These are phyloP conservation scores for Sapayoa aenigma DNA, from an alignment of 2,113 vertebrate genomes.

Conservation along the genomic window DNA sequence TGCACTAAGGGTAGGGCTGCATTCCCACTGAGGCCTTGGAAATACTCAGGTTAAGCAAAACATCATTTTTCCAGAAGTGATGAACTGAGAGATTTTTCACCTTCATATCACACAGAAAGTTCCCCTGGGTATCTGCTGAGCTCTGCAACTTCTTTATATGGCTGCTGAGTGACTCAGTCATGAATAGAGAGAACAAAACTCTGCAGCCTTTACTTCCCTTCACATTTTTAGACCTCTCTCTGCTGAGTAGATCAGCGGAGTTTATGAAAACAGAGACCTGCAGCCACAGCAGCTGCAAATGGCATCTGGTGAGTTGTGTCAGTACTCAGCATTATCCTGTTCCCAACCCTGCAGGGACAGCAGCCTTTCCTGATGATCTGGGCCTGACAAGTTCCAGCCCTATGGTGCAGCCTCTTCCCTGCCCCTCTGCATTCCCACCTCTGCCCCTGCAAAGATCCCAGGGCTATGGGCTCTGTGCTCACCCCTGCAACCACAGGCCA, in stretches of 20 bases:
- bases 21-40: background rate
- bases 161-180: background rate
- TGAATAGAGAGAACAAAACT: background rate
- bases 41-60: background rate
- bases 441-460: fast-evolving
- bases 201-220: background rate
- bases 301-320: background rate
- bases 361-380: background rate
- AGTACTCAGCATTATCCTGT: background rate
- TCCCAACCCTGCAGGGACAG: fast-evolving
- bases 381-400: background rate
- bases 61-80: background rate
- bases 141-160: background rate
- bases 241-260: background rate
- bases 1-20: background rate
- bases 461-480: fast-evolving
- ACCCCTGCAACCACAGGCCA: background rate
- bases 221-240: background rate
- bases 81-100: background rate
- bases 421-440: background rate
- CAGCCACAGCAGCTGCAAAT: background rate
- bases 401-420: fast-evolving
- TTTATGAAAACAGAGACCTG: background rate
- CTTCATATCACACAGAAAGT: background rate
- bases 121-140: background rate